Evolutionary conservation across 2,113 vertebrate species (phyloP).

Genomic region (Lophura nycthemera): DNA sequence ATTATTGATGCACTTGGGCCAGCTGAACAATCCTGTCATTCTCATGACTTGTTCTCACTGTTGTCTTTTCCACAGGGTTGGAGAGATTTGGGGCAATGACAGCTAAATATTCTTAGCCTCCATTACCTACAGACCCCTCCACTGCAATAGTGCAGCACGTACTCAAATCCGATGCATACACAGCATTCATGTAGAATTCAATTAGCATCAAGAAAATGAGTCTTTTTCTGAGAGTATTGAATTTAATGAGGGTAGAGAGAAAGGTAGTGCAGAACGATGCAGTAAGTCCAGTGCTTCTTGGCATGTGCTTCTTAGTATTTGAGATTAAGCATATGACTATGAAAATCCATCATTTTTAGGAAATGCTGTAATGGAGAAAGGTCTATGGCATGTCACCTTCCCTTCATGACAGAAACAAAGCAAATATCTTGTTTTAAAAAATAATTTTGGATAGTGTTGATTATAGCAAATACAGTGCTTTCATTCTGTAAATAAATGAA

Average conservation of each 20-base stretch:
- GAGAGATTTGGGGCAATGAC: background rate
- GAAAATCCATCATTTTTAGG: background rate
- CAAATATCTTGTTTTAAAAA: background rate
- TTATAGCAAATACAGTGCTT: rapidly evolving
- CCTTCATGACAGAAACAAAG: background rate
- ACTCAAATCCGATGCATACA: background rate
- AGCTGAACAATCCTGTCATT: background rate
- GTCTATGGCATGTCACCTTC: background rate
- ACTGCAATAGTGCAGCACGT: background rate
- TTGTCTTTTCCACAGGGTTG: background rate
- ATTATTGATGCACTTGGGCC: rapidly evolving
- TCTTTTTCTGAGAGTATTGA: background rate
- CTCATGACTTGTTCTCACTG: background rate
- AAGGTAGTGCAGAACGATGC: background rate
- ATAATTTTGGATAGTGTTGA: background rate
- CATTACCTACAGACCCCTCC: background rate
- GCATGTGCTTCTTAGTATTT: background rate
- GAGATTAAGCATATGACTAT: background rate
- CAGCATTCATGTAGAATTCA: background rate
- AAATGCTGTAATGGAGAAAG: background rate
- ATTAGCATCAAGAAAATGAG: background rate
- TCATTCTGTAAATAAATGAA: background rate
- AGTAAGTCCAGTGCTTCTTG: background rate
- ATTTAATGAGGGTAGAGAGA: background rate
- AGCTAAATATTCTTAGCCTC: background rate